Conservation (phyloP, 2,113 vertebrate genomes). For the Crotalus tigris region DNA sequence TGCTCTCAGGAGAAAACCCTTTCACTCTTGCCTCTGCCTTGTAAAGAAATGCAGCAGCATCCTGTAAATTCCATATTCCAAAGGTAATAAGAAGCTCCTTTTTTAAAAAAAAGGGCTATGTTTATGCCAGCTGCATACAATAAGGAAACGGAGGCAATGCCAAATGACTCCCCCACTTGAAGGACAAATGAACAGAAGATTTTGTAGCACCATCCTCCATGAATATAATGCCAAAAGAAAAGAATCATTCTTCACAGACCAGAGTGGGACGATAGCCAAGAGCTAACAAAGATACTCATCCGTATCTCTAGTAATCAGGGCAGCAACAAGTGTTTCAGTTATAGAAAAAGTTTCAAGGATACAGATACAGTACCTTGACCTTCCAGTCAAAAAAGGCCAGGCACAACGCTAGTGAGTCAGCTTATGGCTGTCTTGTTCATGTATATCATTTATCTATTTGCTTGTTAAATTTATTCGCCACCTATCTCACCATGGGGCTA, state of each 20-base stretch:
- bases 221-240: neutral
- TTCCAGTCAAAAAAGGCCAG: neutral
- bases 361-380: neutral
- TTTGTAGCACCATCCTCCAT: neutral
- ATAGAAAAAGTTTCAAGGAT: neutral
- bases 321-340: neutral
- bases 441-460: neutral
- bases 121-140: neutral
- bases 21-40: neutral
- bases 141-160: neutral
- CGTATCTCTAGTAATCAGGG: neutral
- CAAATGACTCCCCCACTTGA: neutral
- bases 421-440: neutral
- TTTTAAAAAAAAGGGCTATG: neutral
- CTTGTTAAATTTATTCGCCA: neutral
- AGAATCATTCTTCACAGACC: neutral
- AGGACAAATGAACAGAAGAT: neutral
- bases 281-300: neutral
- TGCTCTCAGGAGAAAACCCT: neutral
- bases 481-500: neutral
- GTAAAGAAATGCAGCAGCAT: neutral
- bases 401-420: neutral
- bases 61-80: neutral
- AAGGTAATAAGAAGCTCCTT: neutral
- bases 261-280: neutral